Evolutionary conservation across 2,888 invertebrate genomes (phyloP).

Genomic region (Agriopis aurantiaria): DNA sequence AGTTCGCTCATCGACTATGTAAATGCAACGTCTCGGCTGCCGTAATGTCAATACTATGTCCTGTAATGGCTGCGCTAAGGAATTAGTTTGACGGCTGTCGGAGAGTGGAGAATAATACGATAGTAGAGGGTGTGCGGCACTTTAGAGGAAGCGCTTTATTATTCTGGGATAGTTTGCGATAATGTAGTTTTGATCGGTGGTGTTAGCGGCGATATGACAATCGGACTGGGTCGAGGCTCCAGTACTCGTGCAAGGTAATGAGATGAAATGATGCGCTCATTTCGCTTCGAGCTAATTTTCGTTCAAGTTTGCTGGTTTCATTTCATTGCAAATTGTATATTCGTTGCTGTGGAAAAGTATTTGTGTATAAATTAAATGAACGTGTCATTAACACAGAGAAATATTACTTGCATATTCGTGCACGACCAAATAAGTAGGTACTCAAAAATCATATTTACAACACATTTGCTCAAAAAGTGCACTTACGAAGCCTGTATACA

Average conservation of each 20-base stretch:
- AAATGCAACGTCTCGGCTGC: conserved; percentile 38
- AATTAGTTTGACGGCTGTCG: conserved; percentile 28
- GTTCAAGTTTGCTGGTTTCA: conserved; percentile 20
- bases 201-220: conserved; percentile 15
- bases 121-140: conserved; percentile 5
- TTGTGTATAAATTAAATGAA: background rate
- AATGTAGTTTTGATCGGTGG: conserved; percentile 16
- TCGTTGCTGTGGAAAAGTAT: background rate
- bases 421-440: too few species aligned
- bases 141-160: conserved; percentile 9
- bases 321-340: conserved; percentile 9
- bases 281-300: conserved; percentile 17
- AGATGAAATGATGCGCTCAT: conserved; percentile 7
- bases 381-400: too few species aligned
- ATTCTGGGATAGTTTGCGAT: conserved; percentile 20
- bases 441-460: too few species aligned
- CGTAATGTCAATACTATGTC: conserved; percentile 39
- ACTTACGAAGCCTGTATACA: too few species aligned
- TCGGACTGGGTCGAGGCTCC: conserved; percentile 1
- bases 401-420: too few species aligned
- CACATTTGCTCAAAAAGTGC: too few species aligned
- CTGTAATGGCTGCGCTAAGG: conserved; percentile 20
- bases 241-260: conserved; percentile 10
- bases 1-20: conserved; percentile 44
- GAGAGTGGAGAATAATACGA: conserved; percentile 23